These are phyloP conservation scores for Mesitornis unicolor DNA, from an alignment of 2,113 vertebrate species.

Conservation along the genomic window DNA sequence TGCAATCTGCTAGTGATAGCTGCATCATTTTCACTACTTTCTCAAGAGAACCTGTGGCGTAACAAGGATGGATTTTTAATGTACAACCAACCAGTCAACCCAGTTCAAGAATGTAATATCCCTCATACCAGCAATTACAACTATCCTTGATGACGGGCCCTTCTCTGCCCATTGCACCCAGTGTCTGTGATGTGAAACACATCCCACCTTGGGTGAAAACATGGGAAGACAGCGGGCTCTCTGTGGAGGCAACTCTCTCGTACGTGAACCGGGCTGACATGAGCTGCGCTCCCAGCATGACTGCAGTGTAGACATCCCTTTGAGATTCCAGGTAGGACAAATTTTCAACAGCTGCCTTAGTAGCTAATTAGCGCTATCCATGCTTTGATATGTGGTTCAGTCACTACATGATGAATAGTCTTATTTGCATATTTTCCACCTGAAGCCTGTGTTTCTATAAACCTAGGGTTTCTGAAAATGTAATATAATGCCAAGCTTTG, in stretches of 20 bases:
- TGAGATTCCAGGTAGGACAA: constrained; percentile 14
- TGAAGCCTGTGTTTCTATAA: neutral
- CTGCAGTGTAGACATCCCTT: neutral
- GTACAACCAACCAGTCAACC: neutral
- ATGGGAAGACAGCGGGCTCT: neutral
- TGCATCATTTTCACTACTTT: neutral
- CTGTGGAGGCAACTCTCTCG: fast-evolving
- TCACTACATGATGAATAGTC: constrained; percentile 14
- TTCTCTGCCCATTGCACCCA: neutral
- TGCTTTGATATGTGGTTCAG: constrained; percentile 29
- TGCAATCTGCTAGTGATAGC: neutral
- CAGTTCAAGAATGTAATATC: fast-evolving
- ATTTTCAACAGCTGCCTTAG: constrained; percentile 31
- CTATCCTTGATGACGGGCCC: neutral
- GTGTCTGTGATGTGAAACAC: neutral
- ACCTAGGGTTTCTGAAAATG: neutral
- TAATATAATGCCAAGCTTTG: neutral
- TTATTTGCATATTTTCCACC: constrained; percentile 41
- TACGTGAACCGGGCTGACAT: fast-evolving
- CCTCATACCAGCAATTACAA: neutral
- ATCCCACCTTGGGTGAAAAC: neutral
- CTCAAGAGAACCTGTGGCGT: neutral
- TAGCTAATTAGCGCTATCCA: neutral
- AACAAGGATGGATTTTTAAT: neutral
- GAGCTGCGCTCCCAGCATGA: neutral